These are phyloP conservation scores for Cyprinodon tularosa DNA, from an alignment of 2,113 vertebrate species.

Conservation along the genomic window DNA sequence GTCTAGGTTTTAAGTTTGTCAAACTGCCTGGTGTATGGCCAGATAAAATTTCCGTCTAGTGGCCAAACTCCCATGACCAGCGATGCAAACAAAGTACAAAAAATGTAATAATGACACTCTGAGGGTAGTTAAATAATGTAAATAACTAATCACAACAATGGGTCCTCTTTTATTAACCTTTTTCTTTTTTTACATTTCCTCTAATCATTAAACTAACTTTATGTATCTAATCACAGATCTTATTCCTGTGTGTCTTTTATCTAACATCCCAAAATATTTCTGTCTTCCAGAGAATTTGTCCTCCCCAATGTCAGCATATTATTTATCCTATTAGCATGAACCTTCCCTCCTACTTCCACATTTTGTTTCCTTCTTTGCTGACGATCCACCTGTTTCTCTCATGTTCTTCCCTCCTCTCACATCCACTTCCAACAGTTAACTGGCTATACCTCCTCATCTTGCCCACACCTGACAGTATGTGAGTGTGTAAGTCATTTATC, in stretches of 20 bases:
- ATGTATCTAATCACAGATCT: constrained; percentile 4
- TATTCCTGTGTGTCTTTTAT: constrained; percentile 20
- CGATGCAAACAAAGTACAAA: not conserved
- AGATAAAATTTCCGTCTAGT: not conserved
- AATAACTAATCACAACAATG: not conserved
- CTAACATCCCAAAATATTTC: constrained; percentile 30
- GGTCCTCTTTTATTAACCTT: not conserved
- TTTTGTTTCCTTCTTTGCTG: constrained; percentile 45
- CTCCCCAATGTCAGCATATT: constrained; percentile 38
- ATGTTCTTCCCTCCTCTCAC: constrained; percentile 2
- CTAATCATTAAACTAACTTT: constrained; percentile 1
- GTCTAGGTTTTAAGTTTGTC: not conserved
- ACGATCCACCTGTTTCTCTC: constrained; percentile 25
- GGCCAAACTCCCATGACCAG: not conserved
- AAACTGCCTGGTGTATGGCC: not conserved
- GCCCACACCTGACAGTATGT: not conserved
- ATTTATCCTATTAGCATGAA: constrained; percentile 57
- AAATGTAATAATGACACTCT: not conserved
- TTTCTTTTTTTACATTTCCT: not conserved
- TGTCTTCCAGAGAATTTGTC: constrained; percentile 35
- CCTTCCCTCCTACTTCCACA: constrained; percentile 40
- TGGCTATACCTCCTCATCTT: constrained; percentile 41
- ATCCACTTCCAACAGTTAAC: constrained; percentile 29
- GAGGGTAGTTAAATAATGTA: not conserved
- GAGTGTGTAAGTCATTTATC: constrained; percentile 9